Evolutionary conservation across 2,113 vertebrate species (phyloP).

Genomic region (Nestor notabilis): DNA sequence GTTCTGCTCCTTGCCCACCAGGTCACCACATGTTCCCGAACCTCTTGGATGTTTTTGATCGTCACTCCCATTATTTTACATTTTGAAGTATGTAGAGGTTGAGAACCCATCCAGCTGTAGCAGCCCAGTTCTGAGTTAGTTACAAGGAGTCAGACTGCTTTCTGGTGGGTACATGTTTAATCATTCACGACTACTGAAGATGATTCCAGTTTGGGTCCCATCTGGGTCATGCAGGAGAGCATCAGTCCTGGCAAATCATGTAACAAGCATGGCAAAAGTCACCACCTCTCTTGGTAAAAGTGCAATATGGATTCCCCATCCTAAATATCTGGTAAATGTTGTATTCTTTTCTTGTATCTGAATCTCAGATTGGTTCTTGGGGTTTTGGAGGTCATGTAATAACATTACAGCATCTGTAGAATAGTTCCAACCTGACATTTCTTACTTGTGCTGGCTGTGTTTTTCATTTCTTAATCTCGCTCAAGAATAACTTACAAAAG

Average conservation of each 20-base stretch:
- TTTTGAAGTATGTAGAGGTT: neutral
- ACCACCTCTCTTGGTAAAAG: neutral
- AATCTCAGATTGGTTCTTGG: neutral
- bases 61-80: fast-evolving
- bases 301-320: neutral
- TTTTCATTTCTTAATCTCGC: neutral
- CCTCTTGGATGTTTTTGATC: neutral
- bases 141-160: neutral
- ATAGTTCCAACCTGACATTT: neutral
- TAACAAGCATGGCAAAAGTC: neutral
- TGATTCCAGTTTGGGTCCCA: neutral
- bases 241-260: neutral
- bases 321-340: neutral
- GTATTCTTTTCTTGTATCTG: neutral
- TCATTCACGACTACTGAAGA: neutral
- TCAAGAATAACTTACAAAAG: neutral
- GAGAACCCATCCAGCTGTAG: neutral
- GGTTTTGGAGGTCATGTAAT: neutral
- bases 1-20: neutral
- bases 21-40: neutral
- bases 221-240: neutral
- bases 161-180: neutral
- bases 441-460: neutral
- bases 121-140: neutral
- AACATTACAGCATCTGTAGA: neutral